These are phyloP conservation scores for Xiphydria camelus DNA, from an alignment of 2,888 invertebrate genomes.

Conservation along the genomic window DNA sequence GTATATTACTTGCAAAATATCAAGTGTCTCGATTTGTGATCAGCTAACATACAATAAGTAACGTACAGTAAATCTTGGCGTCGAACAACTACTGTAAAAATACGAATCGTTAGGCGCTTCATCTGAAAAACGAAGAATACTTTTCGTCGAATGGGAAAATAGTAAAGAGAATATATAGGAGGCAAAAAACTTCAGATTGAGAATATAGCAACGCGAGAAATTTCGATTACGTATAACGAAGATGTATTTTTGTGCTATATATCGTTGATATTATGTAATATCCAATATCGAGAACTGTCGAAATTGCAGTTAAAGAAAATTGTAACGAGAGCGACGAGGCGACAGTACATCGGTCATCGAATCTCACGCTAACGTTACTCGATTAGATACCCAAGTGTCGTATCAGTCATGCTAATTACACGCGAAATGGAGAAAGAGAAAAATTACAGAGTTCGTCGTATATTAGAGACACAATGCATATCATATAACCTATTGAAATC, in stretches of 20 bases:
- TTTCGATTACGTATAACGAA: no score
- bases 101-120: constrained; percentile 5
- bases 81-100: constrained; percentile 2
- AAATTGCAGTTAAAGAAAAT: no score
- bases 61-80: constrained; percentile 24
- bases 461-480: constrained; percentile 13
- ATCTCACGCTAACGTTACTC: no score
- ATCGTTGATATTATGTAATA: constrained; percentile 16
- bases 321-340: no score
- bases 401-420: background rate
- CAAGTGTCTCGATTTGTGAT: constrained; percentile 34
- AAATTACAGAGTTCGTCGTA: no score
- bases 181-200: constrained; percentile 20
- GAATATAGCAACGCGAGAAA: no score
- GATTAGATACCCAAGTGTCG: no score
- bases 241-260: constrained; percentile 40
- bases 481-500: constrained; percentile 6
- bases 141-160: constrained; percentile 13
- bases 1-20: constrained; percentile 29
- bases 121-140: constrained; percentile 7
- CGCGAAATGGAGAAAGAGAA: background rate
- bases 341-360: no score
- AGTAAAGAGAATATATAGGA: constrained; percentile 18
- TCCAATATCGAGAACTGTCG: no score
- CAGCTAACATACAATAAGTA: constrained; percentile 12